phyloP scores from a whole-genome alignment of 2,797 vertebrate species.

The Phoxinus dragarum region DNA sequence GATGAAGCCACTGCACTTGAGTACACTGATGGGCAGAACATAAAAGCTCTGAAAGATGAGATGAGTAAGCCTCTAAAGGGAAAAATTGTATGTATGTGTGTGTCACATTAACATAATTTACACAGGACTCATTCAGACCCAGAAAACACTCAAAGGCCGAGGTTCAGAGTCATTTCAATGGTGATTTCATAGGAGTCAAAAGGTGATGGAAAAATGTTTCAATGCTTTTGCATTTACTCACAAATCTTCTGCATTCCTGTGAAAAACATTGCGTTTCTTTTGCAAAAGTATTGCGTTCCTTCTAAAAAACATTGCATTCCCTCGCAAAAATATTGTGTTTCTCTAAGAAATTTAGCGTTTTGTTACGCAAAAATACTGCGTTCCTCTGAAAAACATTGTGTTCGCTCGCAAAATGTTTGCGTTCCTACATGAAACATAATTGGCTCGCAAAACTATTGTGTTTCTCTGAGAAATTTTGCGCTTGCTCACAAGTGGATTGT shows the following conservation, averaged over 20 bases:
- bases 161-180: conserved; percentile 9
- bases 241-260: background rate
- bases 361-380: too few relatives aligned
- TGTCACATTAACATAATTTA: background rate
- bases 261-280: background rate
- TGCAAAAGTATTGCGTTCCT: too few relatives aligned
- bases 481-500: background rate
- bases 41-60: conserved; percentile 9
- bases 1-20: conserved; percentile 13
- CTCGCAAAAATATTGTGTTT: too few relatives aligned
- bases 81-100: background rate
- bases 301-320: too few relatives aligned
- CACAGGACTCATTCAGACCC: background rate
- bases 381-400: too few relatives aligned
- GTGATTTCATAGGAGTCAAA: background rate
- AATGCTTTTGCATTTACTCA: too few relatives aligned
- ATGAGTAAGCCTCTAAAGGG: background rate
- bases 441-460: too few relatives aligned
- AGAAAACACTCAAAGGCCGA: conserved; percentile 29
- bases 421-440: too few relatives aligned
- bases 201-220: background rate
- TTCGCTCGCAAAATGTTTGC: too few relatives aligned
- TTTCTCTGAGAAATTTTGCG: too few relatives aligned
- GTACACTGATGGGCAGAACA: conserved; percentile 13
- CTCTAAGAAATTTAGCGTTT: too few relatives aligned